Evolutionary conservation across 1,140 invertebrate species (phyloP).

Genomic region (Portunus trituberculatus): DNA sequence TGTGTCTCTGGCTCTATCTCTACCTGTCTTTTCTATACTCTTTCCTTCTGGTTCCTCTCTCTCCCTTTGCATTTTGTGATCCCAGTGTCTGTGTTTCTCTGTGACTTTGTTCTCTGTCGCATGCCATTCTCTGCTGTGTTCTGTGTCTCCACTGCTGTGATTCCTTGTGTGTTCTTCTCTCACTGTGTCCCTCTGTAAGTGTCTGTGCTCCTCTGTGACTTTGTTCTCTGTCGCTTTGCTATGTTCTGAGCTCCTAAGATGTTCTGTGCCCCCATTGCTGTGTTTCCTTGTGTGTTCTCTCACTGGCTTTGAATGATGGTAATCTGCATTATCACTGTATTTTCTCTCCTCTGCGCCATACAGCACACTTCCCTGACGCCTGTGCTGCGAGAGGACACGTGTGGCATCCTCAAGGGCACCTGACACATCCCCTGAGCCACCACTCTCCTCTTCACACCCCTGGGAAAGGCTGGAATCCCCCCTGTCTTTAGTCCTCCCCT

Average conservation of each 20-base stretch:
- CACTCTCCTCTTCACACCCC: background rate
- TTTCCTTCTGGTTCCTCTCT: background rate
- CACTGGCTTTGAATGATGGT: too few relatives aligned
- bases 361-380: background rate
- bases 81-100: background rate
- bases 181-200: background rate
- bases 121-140: background rate
- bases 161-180: background rate
- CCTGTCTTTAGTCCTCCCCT: background rate
- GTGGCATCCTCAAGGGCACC: background rate
- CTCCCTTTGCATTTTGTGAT: background rate
- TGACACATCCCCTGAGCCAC: background rate
- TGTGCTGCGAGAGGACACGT: background rate
- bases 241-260: too few relatives aligned
- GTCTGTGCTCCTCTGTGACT: background rate
- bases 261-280: too few relatives aligned
- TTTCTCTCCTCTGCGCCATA: background rate
- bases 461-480: background rate
- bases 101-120: background rate
- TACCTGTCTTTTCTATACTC: background rate
- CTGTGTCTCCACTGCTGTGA: too few relatives aligned
- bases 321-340: background rate
- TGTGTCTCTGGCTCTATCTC: background rate
- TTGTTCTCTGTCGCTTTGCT: background rate
- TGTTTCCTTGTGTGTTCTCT: too few relatives aligned